Conservation (phyloP, 2,797 vertebrate genomes). For the Chanos chanos region DNA sequence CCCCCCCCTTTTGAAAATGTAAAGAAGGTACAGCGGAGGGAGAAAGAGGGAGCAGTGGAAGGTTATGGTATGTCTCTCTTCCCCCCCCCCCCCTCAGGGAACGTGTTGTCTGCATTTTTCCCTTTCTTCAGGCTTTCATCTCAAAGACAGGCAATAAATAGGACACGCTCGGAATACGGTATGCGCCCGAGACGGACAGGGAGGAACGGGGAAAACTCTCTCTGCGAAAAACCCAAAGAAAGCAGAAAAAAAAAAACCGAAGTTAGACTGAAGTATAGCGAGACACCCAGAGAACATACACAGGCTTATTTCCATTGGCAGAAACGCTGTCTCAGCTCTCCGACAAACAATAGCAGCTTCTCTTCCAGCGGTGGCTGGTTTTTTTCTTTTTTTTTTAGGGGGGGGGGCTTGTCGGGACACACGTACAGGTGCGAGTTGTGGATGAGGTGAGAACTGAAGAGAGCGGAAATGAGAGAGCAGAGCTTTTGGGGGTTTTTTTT, state of each 20-base stretch:
- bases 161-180: conserved; percentile 12
- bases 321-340: background rate
- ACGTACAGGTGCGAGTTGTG: too few relatives aligned
- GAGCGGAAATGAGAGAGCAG: too few relatives aligned
- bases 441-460: too few relatives aligned
- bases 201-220: too few relatives aligned
- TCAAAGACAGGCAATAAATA: conserved; percentile 1
- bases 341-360: background rate
- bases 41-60: background rate
- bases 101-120: background rate
- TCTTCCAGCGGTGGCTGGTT: too few relatives aligned
- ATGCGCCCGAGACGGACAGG: background rate
- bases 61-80: background rate
- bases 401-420: too few relatives aligned
- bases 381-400: too few relatives aligned
- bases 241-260: conserved; percentile 18
- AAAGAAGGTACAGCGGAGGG: background rate
- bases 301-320: conserved; percentile 10
- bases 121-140: background rate
- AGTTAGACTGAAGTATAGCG: conserved; percentile 28
- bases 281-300: background rate
- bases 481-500: too few relatives aligned
- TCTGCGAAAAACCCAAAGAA: conserved; percentile 27
- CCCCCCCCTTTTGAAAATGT: background rate
- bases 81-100: too few relatives aligned